Evolutionary conservation across 2,797 vertebrate species (phyloP).

Genomic region (Huso huso): DNA sequence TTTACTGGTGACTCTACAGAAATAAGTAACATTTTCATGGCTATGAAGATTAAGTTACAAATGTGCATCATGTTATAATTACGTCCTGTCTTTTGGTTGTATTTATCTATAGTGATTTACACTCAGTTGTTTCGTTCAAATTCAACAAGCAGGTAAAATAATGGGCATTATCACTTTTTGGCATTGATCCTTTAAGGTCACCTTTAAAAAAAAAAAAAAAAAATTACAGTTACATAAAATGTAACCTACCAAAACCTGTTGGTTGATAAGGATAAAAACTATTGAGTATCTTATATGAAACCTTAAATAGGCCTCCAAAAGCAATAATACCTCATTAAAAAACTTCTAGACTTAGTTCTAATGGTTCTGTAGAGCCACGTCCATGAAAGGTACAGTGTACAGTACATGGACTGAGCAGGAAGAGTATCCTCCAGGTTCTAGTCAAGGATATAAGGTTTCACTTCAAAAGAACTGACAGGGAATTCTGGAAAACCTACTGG

Average conservation of each 20-base stretch:
- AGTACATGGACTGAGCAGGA: conserved; percentile 36
- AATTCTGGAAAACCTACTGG: conserved; percentile 95
- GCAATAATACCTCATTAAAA: conserved; percentile 44
- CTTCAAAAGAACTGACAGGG: conserved; percentile 73
- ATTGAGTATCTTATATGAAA: not conserved
- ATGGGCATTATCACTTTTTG: conserved; percentile 51
- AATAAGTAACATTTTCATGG: conserved; percentile 5
- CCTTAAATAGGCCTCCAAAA: conserved; percentile 69
- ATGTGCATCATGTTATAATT: no score
- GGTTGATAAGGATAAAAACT: no score
- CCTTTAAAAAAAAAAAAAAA: not conserved
- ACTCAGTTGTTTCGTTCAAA: conserved; percentile 12
- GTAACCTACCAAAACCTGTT: not conserved
- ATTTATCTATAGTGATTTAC: not conserved
- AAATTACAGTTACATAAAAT: no score
- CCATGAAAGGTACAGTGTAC: not conserved
- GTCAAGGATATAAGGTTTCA: conserved; percentile 98
- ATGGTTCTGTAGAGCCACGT: conserved; percentile 49
- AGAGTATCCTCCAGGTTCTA: conserved; percentile 79
- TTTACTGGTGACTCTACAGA: conserved; percentile 53
- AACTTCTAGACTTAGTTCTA: conserved; percentile 5
- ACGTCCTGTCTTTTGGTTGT: no score
- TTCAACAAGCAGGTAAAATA: conserved; percentile 30
- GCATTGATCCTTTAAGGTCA: conserved; percentile 49
- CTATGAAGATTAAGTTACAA: no score